Evolutionary conservation across 2,797 vertebrate genomes (phyloP).

Genomic region (Aphelocoma californica): DNA sequence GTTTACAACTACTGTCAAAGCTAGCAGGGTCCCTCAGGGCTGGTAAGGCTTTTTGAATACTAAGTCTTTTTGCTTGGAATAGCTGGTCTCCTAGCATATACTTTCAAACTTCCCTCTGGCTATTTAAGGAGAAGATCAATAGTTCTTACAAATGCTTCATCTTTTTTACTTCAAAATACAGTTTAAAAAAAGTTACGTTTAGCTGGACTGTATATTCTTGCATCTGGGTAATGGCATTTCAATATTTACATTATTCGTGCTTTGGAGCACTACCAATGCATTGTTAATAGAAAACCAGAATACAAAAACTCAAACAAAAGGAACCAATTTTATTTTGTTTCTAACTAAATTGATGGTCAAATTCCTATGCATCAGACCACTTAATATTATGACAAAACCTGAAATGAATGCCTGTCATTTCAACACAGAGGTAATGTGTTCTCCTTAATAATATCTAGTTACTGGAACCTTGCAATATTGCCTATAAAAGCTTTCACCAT

Average conservation of each 20-base stretch:
- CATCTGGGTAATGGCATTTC: not conserved
- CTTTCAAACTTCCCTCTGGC: not conserved
- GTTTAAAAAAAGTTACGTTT: not conserved
- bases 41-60: not conserved
- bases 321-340: not conserved
- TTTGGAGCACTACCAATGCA: not conserved
- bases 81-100: not conserved
- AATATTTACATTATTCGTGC: not conserved
- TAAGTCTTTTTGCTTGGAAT: not conserved
- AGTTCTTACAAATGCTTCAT: not conserved
- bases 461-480: not conserved
- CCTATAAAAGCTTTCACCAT: not conserved
- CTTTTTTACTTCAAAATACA: not conserved
- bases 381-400: not conserved
- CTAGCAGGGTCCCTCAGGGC: not conserved
- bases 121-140: conserved; percentile 27
- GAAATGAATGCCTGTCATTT: not conserved
- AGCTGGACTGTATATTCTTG: not conserved
- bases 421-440: not conserved
- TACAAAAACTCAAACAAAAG: not conserved
- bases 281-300: not conserved
- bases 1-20: not conserved
- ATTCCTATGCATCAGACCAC: not conserved
- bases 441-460: not conserved
- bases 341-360: not conserved